Conservation (phyloP, 2,113 vertebrate species). For the Antechinus stuartii region DNA sequence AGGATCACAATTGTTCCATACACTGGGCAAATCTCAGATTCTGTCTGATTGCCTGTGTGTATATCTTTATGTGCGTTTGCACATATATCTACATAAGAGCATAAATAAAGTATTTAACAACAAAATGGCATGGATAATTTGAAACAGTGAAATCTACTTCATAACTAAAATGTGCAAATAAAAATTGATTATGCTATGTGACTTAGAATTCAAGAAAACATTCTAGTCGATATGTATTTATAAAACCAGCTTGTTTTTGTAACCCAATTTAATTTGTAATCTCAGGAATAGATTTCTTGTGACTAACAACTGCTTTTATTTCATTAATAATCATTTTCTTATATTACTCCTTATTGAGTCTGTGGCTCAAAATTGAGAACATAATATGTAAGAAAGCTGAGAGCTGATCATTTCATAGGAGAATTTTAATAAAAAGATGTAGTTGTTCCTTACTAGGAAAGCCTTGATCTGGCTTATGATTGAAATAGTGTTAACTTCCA, state of each 20-base stretch:
- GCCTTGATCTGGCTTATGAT: neutral
- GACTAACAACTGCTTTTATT: neutral
- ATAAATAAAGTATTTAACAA: slow-evolving; percentile 42
- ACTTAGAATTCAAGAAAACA: slow-evolving; percentile 28
- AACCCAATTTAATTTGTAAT: slow-evolving; percentile 10
- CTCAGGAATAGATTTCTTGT: neutral
- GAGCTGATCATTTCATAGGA: neutral
- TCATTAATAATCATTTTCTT: neutral
- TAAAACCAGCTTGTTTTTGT: slow-evolving; percentile 18
- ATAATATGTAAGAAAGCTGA: slow-evolving; percentile 25
- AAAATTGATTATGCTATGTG: slow-evolving; percentile 25
- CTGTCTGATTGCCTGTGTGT: neutral
- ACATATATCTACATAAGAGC: neutral
- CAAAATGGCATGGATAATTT: slow-evolving; percentile 28
- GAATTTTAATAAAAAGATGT: slow-evolving; percentile 1
- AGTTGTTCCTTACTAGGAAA: neutral
- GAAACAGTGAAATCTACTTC: slow-evolving; percentile 36
- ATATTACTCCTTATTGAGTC: slow-evolving; percentile 14
- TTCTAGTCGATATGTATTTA: neutral
- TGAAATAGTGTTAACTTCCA: slow-evolving; percentile 4
- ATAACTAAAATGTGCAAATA: slow-evolving; percentile 44
- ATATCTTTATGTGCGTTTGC: too few species aligned
- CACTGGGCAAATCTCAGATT: neutral
- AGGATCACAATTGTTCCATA: neutral
- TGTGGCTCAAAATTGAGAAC: slow-evolving; percentile 37